Evolutionary conservation across 1,140 invertebrate genomes (phyloP), one percentile per base, ranked within the genome.

Genomic region (Patella vulgata): DNA sequence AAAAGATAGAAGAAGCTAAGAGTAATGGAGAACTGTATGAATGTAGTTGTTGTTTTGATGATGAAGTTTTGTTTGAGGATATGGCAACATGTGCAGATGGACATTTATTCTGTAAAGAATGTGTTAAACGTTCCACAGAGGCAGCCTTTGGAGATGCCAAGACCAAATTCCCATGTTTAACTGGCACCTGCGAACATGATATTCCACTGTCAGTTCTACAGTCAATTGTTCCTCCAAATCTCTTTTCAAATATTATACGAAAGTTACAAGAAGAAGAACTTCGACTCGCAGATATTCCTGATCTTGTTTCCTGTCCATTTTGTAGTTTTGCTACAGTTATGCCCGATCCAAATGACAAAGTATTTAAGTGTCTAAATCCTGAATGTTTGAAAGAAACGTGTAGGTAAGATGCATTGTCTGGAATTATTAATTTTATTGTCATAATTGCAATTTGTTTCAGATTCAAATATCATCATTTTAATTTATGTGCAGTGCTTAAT

Each of bases 341-440:
- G 79, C 83, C 87, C 4, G 77, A 87, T 14, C 77, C 82, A 14
- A 83, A 86, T 50, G 87, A 90, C 66, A 89, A 88, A 78, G 77
- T 90, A 3, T 90, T 91, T 63, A 86, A 82, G 56, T 91, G 90
- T 66, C 66, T 87, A 0, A 90, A 91, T 81, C 84, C 85, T 4
- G 87, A 89, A 25, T 91, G 90, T 68, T 86, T 88, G 75, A 89
- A 88, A 75, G 89, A 89, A 66, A 86, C 88, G 1, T 91, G 89
- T 76, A 82, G 89, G 82, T 85, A 64, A 47, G 58, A 21, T n/a
- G n/a, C n/a, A n/a, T n/a, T n/a, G n/a, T n/a, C n/a, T n/a, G n/a
- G n/a, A n/a, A n/a, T n/a, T n/a, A n/a, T n/a, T n/a, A n/a, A n/a
- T n/a, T n/a, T n/a, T n/a, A n/a, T n/a, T n/a, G n/a, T n/a, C n/a